These are phyloP conservation scores for Microcebus lehilahytsara DNA, from an alignment of 2,113 vertebrate species.

Conservation along the genomic window DNA sequence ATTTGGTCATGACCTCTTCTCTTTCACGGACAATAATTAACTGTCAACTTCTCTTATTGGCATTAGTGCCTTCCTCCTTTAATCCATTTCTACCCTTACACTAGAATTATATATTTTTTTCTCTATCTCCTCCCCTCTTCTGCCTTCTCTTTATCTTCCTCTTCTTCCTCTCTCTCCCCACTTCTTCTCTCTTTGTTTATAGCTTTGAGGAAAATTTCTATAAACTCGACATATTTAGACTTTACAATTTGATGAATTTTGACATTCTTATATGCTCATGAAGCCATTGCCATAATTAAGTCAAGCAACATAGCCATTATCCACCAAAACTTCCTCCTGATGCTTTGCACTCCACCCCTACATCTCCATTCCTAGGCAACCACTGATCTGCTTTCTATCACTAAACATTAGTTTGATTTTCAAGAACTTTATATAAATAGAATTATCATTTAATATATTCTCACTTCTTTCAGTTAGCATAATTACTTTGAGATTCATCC, in stretches of 20 bases:
- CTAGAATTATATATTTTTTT: background rate
- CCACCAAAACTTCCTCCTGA: background rate
- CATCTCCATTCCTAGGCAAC: background rate
- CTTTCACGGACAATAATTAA: background rate
- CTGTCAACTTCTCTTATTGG: background rate
- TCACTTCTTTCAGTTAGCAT: background rate
- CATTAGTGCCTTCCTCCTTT: background rate
- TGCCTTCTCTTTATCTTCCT: background rate
- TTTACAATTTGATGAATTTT: background rate
- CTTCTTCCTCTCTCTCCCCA: background rate
- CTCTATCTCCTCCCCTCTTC: background rate
- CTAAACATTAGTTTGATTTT: background rate
- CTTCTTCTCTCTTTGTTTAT: background rate
- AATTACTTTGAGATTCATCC: background rate
- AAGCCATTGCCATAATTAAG: background rate
- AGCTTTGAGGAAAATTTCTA: background rate
- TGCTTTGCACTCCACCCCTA: background rate
- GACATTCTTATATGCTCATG: background rate
- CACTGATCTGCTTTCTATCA: background rate
- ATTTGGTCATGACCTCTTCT: background rate
- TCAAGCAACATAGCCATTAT: background rate
- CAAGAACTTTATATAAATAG: background rate
- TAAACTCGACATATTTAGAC: background rate
- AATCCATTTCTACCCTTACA: background rate
- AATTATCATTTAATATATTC: background rate